These are phyloP conservation scores for Malacoraja senta DNA, from an alignment of 2,797 vertebrate species.

Conservation along the genomic window DNA sequence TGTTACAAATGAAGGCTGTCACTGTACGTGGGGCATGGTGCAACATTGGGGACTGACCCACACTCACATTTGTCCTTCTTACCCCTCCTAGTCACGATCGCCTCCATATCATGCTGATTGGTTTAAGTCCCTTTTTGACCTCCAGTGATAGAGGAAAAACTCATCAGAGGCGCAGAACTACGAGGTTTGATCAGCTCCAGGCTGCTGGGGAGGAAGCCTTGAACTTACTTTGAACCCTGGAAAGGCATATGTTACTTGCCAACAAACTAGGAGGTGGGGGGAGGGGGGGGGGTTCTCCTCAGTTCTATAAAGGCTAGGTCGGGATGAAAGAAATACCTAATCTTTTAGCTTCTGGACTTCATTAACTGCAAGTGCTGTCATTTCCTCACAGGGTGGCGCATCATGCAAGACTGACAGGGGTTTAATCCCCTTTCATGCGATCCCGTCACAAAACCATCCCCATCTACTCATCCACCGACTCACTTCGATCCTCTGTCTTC, in stretches of 20 bases:
- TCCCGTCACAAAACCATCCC: neutral
- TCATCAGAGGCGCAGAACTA: neutral
- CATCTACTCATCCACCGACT: too few species aligned
- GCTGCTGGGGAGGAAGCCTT: slow-evolving; percentile 14
- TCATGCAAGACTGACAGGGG: neutral
- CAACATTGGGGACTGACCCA: neutral
- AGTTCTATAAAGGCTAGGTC: neutral
- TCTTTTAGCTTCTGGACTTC: slow-evolving; percentile 38
- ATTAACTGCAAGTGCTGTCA: slow-evolving; percentile 28
- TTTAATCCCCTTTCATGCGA: slow-evolving; percentile 29
- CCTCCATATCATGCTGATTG: neutral
- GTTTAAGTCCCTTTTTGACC: slow-evolving; percentile 18
- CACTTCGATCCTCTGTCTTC: neutral
- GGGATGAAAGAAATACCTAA: slow-evolving; percentile 35
- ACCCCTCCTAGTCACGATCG: neutral
- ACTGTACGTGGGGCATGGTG: neutral
- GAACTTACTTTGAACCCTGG: slow-evolving; percentile 24
- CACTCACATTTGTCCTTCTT: neutral
- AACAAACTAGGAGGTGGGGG: slow-evolving; percentile 23
- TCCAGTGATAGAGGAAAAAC: slow-evolving; percentile 20
- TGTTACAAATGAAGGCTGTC: neutral
- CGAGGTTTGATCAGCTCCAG: neutral
- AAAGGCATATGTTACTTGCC: slow-evolving; percentile 14
- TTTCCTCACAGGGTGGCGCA: neutral
- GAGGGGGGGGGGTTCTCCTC: neutral